Evolutionary conservation across 2,113 vertebrate species (phyloP), one percentile per base, ranked within the genome.

Genomic region (Jacana jacana): DNA sequence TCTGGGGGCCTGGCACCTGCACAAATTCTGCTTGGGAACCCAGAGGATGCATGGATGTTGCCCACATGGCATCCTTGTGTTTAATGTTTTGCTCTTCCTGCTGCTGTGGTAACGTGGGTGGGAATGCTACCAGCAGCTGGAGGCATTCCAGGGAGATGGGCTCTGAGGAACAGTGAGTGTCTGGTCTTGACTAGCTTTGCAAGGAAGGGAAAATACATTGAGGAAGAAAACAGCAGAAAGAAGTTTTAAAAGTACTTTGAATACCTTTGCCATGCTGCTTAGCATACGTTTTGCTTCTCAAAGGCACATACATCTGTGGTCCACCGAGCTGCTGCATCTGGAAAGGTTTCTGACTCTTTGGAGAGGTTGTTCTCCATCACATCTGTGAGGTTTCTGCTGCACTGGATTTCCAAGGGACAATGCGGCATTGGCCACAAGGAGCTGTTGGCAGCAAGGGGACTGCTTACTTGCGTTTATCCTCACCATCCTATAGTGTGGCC

Each of bases 41-140:
- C 0, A 0, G 61, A 84, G 88, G 88, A 79, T 23, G 19, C 57
- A 60, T 72, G 23, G 83, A 44, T 35, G 75, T 92, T 95, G 92
- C 83, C 77, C 72, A 39, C 52, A 40, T 4, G 3, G 58, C 11
- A 15, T 83, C 76, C 37, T 54, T 19, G 24, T 89, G 85, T 89
- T 92, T 63, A 86, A 57, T 84, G 73, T 89, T 94, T 91, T 90
- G 88, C 90, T 93, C 79, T 80, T 86, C 49, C 81, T 81, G 94
- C 91, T 91, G 89, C 85, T 95, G 86, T 91, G 93, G 93, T 89
- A 94, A 93, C 48, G 1, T 1, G 72, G 71, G 68, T 66, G 88
- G 88, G 93, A 96, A 91, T 6, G 61, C 77, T 61, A 44, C 76
- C 80, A 88, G 70, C 76, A 79, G 92, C 93, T 71, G 65, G 76